phyloP scores from a whole-genome alignment of 1,140 invertebrate species.

The Listronotus oregonensis region DNA sequence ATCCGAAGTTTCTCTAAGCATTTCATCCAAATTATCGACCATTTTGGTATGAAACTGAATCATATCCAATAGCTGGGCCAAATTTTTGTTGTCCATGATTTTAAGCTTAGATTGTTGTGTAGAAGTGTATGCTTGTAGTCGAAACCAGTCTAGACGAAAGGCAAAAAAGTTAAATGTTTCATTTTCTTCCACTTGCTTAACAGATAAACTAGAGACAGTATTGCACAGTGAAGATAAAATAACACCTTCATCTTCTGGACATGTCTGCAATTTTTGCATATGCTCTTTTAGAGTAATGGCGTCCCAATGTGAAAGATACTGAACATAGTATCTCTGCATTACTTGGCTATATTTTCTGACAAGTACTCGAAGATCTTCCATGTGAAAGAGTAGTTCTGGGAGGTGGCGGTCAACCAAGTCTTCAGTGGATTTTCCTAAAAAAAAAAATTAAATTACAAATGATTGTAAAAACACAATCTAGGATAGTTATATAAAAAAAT shows the following conservation, averaged over 20 bases:
- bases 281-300: constrained; percentile 89
- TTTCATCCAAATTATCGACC: constrained; percentile 98
- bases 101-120: constrained; percentile 80
- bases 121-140: constrained; percentile 94
- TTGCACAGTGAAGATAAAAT: constrained; percentile 93
- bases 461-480: no score
- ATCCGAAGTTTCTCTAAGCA: constrained; percentile 95
- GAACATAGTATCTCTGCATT: constrained; percentile 96
- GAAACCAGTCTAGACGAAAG: constrained; percentile 92
- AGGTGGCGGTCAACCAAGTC: constrained; percentile 92
- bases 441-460: constrained; percentile 1
- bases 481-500: no score
- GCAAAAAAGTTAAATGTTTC: constrained; percentile 95
- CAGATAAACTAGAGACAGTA: constrained; percentile 82
- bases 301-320: constrained; percentile 95
- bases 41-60: constrained; percentile 97
- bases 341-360: constrained; percentile 96
- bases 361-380: constrained; percentile 93
- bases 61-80: constrained; percentile 93
- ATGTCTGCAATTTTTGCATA: constrained; percentile 84
- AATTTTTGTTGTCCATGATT: constrained; percentile 83
- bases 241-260: constrained; percentile 92
- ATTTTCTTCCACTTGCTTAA: constrained; percentile 97
- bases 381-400: constrained; percentile 96
- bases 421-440: constrained; percentile 71